These are phyloP conservation scores for Notarius lentiginosus DNA, from an alignment of 2,113 vertebrate species.

Conservation along the genomic window DNA sequence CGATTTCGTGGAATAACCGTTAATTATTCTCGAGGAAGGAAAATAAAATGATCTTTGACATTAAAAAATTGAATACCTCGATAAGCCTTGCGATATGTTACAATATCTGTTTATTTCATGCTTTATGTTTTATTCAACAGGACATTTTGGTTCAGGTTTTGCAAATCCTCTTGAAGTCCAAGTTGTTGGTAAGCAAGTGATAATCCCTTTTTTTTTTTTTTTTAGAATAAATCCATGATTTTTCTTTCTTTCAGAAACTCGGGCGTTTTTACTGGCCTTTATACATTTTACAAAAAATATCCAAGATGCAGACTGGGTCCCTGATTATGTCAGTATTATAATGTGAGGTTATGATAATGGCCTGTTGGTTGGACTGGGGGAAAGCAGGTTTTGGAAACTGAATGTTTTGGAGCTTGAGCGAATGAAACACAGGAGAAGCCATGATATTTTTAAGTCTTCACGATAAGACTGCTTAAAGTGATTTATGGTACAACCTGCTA, in stretches of 20 bases:
- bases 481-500: background rate
- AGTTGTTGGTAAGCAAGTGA: slow-evolving; percentile 90
- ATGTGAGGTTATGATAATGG: background rate
- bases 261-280: background rate
- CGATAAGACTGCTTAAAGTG: background rate
- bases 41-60: background rate
- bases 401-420: background rate
- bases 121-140: slow-evolving; percentile 64
- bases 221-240: background rate
- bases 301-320: background rate
- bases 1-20: too few species aligned
- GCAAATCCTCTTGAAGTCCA: slow-evolving; percentile 96
- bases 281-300: background rate
- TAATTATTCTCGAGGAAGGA: background rate
- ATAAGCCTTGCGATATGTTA: background rate
- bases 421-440: background rate
- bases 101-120: background rate
- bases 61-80: background rate
- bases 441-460: background rate
- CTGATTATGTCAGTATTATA: background rate
- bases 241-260: background rate
- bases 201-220: background rate
- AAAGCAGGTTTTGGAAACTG: background rate
- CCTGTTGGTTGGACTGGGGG: background rate
- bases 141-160: slow-evolving; percentile 97